Percentiles rank a stretch among this genome's conserved stretches.
Evolutionary conservation across 2,888 invertebrate genomes (phyloP).

Genomic region (Antheraea yamamai): DNA sequence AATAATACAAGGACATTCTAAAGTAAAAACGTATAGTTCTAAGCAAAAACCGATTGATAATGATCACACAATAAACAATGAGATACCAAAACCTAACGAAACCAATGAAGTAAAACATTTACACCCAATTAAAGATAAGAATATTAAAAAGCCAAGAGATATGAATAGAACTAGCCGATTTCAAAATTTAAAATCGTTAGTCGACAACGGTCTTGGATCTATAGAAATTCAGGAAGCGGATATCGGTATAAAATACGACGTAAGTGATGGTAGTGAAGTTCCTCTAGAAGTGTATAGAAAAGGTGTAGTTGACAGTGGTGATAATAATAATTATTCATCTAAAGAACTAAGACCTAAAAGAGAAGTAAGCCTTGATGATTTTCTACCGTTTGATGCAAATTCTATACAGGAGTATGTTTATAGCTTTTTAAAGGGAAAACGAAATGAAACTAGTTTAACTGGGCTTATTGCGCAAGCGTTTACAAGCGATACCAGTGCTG

Average conservation of each 20-base stretch:
- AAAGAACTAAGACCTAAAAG: slow-evolving; percentile 55
- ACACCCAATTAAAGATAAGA: slow-evolving; percentile 71
- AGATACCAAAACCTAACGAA: slow-evolving; percentile 77
- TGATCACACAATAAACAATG: slow-evolving; percentile 66
- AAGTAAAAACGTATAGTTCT: slow-evolving; percentile 91
- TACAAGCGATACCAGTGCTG: slow-evolving; percentile 58
- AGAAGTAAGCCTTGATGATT: slow-evolving; percentile 68
- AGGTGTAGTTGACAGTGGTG: slow-evolving; percentile 82
- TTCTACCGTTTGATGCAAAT: slow-evolving; percentile 72
- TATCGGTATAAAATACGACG: slow-evolving; percentile 81
- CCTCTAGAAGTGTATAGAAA: slow-evolving; percentile 82
- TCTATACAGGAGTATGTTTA: slow-evolving; percentile 68
- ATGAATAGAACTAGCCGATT: slow-evolving; percentile 55
- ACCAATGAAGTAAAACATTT: slow-evolving; percentile 82
- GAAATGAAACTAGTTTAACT: slow-evolving; percentile 67
- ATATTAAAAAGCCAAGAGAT: slow-evolving; percentile 52
- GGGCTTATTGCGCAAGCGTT: slow-evolving; percentile 68
- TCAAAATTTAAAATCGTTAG: slow-evolving; percentile 64
- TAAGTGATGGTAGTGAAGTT: slow-evolving; percentile 77
- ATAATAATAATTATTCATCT: slow-evolving; percentile 53
- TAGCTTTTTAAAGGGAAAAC: slow-evolving; percentile 63
- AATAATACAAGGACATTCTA: slow-evolving; percentile 92
- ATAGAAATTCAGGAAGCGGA: slow-evolving; percentile 82
- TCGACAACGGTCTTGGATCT: slow-evolving; percentile 72
- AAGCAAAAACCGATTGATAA: slow-evolving; percentile 70